These are phyloP conservation scores for Echiichthys vipera DNA, from an alignment of 2,797 vertebrate species.

Conservation along the genomic window DNA sequence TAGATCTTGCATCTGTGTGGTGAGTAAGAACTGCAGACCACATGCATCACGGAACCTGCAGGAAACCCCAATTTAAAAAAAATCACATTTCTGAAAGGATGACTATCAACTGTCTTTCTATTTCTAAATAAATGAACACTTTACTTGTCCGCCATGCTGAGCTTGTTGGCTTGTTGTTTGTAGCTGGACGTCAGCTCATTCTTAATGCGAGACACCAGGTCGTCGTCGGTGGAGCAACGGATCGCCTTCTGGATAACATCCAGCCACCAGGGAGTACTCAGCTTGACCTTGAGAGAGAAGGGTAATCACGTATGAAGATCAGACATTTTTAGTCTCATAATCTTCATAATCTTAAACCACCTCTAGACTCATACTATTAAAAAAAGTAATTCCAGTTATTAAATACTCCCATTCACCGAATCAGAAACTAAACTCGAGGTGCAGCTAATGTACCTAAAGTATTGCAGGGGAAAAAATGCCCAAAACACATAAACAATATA, in stretches of 20 bases:
- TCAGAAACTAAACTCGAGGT: not conserved
- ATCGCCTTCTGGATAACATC: constrained; percentile 91
- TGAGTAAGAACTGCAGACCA: constrained; percentile 94
- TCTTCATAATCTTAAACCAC: no score
- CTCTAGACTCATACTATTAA: not conserved
- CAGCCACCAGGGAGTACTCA: constrained; percentile 95
- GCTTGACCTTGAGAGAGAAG: constrained; percentile 83
- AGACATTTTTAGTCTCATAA: not conserved
- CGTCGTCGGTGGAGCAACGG: constrained; percentile 88
- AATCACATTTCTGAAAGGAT: not conserved
- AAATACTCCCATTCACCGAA: not conserved
- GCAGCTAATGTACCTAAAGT: not conserved
- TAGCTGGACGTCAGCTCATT: constrained; percentile 95
- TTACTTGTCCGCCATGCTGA: constrained; percentile 99
- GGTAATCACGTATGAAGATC: not conserved
- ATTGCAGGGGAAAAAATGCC: no score
- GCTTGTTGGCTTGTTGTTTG: constrained; percentile 91
- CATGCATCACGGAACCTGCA: constrained; percentile 92
- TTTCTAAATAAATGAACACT: not conserved
- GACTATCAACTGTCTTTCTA: accelerated
- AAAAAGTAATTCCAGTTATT: not conserved
- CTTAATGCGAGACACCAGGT: constrained; percentile 92
- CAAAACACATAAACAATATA: no score
- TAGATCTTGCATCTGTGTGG: constrained; percentile 92
- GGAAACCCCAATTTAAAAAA: not conserved